A percentile compares a stretch with the other conserved stretches of the same genome.
Conservation (phyloP, 2,797 vertebrate genomes). For the Neomorphus geoffroyi region DNA sequence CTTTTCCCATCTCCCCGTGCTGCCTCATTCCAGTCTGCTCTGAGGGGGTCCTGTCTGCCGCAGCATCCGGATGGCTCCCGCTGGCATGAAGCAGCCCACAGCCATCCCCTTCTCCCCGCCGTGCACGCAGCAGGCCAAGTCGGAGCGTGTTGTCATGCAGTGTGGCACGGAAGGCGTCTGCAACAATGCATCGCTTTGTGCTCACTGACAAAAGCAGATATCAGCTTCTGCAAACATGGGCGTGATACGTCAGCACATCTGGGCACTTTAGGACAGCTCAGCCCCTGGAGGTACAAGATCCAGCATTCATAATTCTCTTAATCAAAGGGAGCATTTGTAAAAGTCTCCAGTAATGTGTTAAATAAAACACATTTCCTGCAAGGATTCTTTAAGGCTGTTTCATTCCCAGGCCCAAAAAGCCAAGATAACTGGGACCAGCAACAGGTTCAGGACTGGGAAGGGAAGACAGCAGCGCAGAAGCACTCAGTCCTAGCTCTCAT, state of each 20-base stretch:
- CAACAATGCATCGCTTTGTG: slow-evolving; percentile 7
- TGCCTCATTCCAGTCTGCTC: not conserved
- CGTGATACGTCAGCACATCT: not conserved
- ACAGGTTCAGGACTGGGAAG: not conserved
- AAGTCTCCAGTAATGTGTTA: not conserved
- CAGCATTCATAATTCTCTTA: not conserved
- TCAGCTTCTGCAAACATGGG: not conserved
- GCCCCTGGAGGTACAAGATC: not conserved
- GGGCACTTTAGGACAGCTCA: not conserved
- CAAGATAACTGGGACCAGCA: not conserved
- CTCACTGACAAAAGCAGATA: not conserved
- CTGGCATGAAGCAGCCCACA: not conserved
- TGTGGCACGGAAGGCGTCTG: not conserved
- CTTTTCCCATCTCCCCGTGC: not conserved
- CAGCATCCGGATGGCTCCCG: not conserved
- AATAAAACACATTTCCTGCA: not conserved
- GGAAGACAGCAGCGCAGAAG: not conserved
- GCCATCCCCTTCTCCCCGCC: not conserved
- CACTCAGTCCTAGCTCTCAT: not conserved
- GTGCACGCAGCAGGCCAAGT: not conserved
- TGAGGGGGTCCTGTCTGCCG: not conserved
- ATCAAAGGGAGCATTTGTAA: not conserved
- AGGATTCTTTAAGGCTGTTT: not conserved
- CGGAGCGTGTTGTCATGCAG: not conserved
- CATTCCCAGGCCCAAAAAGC: not conserved